phyloP scores from a whole-genome alignment of 92 coral and sea anemone genomes.

The Umimayanthus kanabou region DNA sequence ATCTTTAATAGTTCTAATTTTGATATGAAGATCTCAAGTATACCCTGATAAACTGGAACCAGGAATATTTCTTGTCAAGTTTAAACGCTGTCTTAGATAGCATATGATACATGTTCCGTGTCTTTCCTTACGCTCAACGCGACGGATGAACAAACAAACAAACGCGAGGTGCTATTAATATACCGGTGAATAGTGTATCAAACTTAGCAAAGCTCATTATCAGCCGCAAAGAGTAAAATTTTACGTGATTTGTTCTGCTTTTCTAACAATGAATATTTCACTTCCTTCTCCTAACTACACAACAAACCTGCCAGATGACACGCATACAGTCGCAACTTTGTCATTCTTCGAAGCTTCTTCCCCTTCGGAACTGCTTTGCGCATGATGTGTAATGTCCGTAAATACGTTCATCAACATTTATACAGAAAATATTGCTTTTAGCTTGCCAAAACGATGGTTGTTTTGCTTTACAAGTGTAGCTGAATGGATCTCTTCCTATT shows the following conservation, averaged over 20 bases:
- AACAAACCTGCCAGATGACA: constrained; percentile 32
- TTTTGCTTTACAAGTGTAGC: not conserved
- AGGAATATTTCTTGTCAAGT: too few species aligned
- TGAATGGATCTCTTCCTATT: constrained; percentile 1
- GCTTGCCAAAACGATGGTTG: not conserved
- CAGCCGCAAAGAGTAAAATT: not conserved
- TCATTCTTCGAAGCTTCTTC: constrained; percentile 20
- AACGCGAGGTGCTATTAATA: not conserved
- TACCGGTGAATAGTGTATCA: not conserved
- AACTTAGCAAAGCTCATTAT: not conserved
- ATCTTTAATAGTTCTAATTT: too few species aligned
- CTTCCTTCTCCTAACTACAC: not conserved
- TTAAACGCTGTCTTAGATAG: too few species aligned
- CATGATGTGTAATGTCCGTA: constrained; percentile 7
- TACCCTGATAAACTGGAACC: not conserved
- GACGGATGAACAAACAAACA: not conserved
- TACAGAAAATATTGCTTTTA: not conserved
- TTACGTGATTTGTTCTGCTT: not conserved
- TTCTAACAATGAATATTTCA: not conserved
- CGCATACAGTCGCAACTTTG: constrained; percentile 16
- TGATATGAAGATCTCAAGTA: not conserved
- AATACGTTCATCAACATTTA: constrained; percentile 4
- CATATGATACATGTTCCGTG: not conserved
- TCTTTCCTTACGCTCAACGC: not conserved
- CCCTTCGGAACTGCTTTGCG: constrained; percentile 31